phyloP scores from a whole-genome alignment of 2,113 vertebrate species.

The Epinephelus lanceolatus region DNA sequence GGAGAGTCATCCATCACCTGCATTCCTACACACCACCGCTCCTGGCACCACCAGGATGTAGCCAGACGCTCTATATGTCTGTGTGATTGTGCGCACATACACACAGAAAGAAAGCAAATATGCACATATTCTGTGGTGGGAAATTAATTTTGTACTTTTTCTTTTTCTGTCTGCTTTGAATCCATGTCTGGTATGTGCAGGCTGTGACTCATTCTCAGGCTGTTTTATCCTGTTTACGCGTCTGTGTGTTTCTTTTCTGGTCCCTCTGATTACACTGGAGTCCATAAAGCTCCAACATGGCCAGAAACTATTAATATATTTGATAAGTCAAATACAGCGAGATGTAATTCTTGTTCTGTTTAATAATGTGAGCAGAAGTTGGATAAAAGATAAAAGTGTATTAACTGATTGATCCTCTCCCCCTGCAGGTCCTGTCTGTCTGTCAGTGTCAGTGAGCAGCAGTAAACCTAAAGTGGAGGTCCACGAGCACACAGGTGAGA shows the following conservation, averaged over 20 bases:
- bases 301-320: background rate
- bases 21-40: constrained; percentile 77
- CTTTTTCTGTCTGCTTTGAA: background rate
- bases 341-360: background rate
- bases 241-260: background rate
- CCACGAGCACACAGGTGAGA: constrained; percentile 83
- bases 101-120: background rate
- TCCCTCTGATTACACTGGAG: background rate
- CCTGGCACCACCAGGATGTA: constrained; percentile 76
- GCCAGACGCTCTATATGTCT: background rate
- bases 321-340: background rate
- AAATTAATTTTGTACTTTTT: background rate
- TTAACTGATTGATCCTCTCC: background rate
- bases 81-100: background rate
- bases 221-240: constrained; percentile 1
- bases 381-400: background rate
- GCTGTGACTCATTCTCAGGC: background rate
- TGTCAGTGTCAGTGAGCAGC: constrained; percentile 80
- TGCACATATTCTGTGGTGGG: background rate
- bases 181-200: background rate
- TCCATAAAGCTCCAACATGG: too few relatives aligned
- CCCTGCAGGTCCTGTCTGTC: constrained; percentile 67
- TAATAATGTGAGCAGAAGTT: background rate
- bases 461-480: constrained; percentile 79
- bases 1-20: constrained; percentile 75